Evolutionary conservation across 2,888 invertebrate genomes (phyloP).

Genomic region (Drosophila nigritarsus): DNA sequence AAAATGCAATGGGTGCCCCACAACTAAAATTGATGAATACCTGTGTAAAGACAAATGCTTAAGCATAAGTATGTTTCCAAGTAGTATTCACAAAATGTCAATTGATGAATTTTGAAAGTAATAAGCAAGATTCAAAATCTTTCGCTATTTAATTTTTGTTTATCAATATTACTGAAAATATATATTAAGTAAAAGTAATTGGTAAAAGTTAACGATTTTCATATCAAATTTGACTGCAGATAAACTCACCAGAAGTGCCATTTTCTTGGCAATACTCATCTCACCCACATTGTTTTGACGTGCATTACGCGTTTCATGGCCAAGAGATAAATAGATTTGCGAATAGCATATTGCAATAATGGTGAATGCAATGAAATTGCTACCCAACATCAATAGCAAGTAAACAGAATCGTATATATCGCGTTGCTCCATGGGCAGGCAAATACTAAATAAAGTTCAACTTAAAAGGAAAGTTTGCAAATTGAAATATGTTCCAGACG

Average conservation of each 20-base stretch:
- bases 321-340: constrained; percentile 93
- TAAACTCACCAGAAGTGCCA: constrained; percentile 91
- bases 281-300: constrained; percentile 87
- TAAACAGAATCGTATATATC: constrained; percentile 90
- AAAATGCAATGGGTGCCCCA: constrained; percentile 95
- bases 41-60: constrained; percentile 52
- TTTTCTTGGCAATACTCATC: constrained; percentile 93
- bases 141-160: not conserved
- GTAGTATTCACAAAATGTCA: not conserved
- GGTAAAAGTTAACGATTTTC: not conserved
- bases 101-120: not conserved
- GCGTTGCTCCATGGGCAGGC: constrained; percentile 93
- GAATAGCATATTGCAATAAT: constrained; percentile 94
- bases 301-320: constrained; percentile 88
- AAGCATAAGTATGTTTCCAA: not conserved
- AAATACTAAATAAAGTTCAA: constrained; percentile 87
- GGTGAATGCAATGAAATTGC: constrained; percentile 92
- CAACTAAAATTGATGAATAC: constrained; percentile 93
- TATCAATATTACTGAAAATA: not conserved
- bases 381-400: constrained; percentile 90
- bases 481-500: not conserved
- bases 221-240: too few relatives aligned
- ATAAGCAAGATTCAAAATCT: not conserved
- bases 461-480: not conserved
- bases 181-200: not conserved